Evolutionary conservation across 2,113 vertebrate species (phyloP).

Genomic region (Cottus gobio): DNA sequence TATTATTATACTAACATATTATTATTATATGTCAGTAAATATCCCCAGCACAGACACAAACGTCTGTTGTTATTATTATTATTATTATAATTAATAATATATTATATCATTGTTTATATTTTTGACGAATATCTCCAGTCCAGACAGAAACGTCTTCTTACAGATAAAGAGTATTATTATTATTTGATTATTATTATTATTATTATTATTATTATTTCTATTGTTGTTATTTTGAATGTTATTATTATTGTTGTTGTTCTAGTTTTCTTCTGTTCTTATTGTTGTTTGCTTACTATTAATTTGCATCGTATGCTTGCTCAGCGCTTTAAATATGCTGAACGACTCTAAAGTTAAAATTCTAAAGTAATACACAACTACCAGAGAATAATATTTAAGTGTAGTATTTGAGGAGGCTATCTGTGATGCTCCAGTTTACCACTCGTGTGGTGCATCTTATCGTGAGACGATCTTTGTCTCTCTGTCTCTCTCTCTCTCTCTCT

Average conservation of each 20-base stretch:
- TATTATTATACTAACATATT: too few relatives aligned
- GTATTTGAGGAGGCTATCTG: neutral
- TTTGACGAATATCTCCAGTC: too few relatives aligned
- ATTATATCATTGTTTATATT: too few relatives aligned
- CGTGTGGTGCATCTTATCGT: neutral
- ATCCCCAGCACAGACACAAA: too few relatives aligned
- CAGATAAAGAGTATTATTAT: too few relatives aligned
- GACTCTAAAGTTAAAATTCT: neutral
- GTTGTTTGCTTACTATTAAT: neutral
- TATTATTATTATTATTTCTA: too few relatives aligned
- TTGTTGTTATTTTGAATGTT: too few relatives aligned
- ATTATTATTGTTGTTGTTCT: neutral
- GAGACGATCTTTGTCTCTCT: constrained; percentile 49
- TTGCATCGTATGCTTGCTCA: neutral
- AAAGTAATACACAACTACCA: neutral
- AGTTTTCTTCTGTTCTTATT: neutral
- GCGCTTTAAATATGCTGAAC: too few relatives aligned
- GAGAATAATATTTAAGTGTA: neutral
- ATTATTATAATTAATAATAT: neutral
- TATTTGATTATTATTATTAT: too few relatives aligned
- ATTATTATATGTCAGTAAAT: too few relatives aligned
- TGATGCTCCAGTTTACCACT: neutral
- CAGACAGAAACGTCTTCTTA: too few relatives aligned
- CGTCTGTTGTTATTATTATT: neutral
- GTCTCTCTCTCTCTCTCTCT: neutral